Evolutionary conservation across 2,113 vertebrate genomes (phyloP).

Genomic region (Alethe castanea): DNA sequence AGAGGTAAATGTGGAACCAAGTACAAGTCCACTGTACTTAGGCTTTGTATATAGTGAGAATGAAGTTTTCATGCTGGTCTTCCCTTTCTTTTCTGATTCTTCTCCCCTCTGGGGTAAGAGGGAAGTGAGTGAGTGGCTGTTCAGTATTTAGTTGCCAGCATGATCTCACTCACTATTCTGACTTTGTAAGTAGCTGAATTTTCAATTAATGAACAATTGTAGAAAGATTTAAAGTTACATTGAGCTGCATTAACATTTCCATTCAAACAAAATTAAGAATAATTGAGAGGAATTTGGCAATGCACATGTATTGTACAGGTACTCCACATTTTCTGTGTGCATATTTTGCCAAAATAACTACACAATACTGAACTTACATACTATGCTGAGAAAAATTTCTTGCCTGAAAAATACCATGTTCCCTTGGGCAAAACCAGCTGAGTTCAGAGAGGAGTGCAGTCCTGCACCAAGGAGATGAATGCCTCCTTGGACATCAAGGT

Average conservation of each 20-base stretch:
- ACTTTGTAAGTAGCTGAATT: background rate
- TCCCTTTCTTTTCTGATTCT: background rate
- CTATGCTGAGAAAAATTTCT: background rate
- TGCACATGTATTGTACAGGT: background rate
- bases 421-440: background rate
- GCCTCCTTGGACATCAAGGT: background rate
- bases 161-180: background rate
- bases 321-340: background rate
- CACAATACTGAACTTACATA: background rate
- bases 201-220: background rate
- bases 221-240: background rate
- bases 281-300: background rate
- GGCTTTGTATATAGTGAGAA: background rate
- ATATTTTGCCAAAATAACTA: background rate
- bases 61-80: background rate
- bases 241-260: background rate
- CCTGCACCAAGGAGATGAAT: background rate
- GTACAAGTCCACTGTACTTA: background rate
- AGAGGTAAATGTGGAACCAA: background rate
- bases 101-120: background rate
- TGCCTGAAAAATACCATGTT: background rate
- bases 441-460: background rate
- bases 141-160: background rate
- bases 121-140: background rate
- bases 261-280: background rate